Conservation (phyloP, 2,113 vertebrate species). For the Pelecanus crispus region DNA sequence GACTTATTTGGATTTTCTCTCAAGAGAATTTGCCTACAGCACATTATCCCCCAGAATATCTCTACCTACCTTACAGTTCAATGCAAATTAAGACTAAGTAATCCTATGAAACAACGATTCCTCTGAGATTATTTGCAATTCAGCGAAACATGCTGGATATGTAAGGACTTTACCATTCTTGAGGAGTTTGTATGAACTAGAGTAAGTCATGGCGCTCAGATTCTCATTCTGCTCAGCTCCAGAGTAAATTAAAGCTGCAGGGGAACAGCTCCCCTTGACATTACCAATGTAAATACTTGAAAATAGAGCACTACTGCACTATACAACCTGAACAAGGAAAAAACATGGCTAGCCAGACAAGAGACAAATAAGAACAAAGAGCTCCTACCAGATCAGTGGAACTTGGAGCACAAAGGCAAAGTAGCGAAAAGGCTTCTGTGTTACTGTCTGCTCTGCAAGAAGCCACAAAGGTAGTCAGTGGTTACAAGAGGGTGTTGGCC, state of each 20-base stretch:
- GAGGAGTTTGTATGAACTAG: background rate
- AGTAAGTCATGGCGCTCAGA: background rate
- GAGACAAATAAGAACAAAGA: background rate
- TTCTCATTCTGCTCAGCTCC: background rate
- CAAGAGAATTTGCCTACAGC: background rate
- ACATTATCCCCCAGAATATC: background rate
- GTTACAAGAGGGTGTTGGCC: conserved; percentile 5
- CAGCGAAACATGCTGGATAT: background rate
- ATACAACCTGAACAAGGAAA: background rate
- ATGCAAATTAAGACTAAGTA: background rate
- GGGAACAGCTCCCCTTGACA: background rate
- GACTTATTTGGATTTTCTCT: background rate
- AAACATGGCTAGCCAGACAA: background rate
- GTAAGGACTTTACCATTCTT: background rate
- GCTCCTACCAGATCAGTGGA: background rate
- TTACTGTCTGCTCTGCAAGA: background rate
- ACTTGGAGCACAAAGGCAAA: background rate
- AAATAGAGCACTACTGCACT: background rate
- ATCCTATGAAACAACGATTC: background rate
- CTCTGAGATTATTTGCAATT: background rate
- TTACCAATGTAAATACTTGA: background rate
- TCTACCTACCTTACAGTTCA: background rate
- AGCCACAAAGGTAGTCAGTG: background rate
- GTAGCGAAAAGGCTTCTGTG: background rate
- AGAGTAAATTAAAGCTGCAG: background rate